Evolutionary conservation across 2,888 invertebrate species (phyloP).

Genomic region (Thereva unica): DNA sequence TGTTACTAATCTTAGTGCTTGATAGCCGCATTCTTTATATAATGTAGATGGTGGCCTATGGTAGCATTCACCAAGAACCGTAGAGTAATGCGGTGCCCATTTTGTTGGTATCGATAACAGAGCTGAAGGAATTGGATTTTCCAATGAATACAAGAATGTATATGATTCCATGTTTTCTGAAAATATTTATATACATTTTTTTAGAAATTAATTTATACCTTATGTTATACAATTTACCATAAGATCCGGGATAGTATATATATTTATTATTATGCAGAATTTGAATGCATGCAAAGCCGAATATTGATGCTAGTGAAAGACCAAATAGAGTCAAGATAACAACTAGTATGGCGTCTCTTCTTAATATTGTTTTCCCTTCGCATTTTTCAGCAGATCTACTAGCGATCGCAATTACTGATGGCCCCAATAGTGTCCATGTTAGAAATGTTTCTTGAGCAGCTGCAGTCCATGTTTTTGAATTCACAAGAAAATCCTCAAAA

Average conservation of each 20-base stretch:
- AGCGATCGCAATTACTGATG: slow-evolving; percentile 55
- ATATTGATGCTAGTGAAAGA: slow-evolving; percentile 73
- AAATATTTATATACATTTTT: slow-evolving; percentile 19
- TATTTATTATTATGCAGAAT: slow-evolving; percentile 76
- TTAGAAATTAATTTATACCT: slow-evolving; percentile 26
- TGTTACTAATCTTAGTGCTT: slow-evolving; percentile 82
- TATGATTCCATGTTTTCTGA: slow-evolving; percentile 74
- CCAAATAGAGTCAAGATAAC: slow-evolving; percentile 75
- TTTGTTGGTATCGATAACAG: slow-evolving; percentile 60
- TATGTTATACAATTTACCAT: slow-evolving; percentile 64
- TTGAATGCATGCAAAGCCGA: slow-evolving; percentile 82
- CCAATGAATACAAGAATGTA: slow-evolving; percentile 67
- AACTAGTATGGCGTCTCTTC: slow-evolving; percentile 69
- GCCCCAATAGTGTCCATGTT: slow-evolving; percentile 78
- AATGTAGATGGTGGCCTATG: slow-evolving; percentile 51
- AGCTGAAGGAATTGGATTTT: slow-evolving; percentile 66
- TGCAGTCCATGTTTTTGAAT: slow-evolving; percentile 83
- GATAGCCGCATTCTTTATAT: slow-evolving; percentile 74
- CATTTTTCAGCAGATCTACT: slow-evolving; percentile 50
- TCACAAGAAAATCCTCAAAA: slow-evolving; percentile 84
- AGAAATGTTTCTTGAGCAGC: slow-evolving; percentile 87
- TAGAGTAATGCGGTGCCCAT: slow-evolving; percentile 55
- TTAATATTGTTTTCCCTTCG: slow-evolving; percentile 49
- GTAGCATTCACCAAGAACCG: slow-evolving; percentile 55
- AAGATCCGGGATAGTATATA: slow-evolving; percentile 79